Evolutionary conservation across 2,797 vertebrate genomes (phyloP).

Genomic region (Pangasius sanitwongsei): DNA sequence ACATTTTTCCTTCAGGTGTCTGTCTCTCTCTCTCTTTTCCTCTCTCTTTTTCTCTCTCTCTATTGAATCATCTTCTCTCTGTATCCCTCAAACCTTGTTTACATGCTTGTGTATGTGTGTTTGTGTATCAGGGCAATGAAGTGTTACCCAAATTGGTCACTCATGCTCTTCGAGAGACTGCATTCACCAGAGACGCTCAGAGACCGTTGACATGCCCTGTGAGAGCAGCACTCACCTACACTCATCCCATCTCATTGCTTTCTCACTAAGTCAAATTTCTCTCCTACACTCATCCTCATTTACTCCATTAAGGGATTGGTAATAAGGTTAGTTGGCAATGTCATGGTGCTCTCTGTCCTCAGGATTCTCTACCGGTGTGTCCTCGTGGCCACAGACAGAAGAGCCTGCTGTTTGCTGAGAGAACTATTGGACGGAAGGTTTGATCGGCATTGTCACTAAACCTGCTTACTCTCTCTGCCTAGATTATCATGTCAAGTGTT

Average conservation of each 20-base stretch:
- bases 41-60: background rate
- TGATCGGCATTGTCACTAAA: background rate
- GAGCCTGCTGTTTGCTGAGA: slow-evolving; percentile 19
- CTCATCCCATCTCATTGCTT: background rate
- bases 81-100: background rate
- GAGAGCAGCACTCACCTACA: slow-evolving; percentile 46
- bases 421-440: slow-evolving; percentile 62
- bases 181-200: slow-evolving; percentile 60
- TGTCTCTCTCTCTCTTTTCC: background rate
- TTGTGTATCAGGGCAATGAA: slow-evolving; percentile 58
- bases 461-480: background rate
- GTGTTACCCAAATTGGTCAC: slow-evolving; percentile 35
- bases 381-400: background rate
- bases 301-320: background rate
- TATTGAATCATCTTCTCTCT: background rate
- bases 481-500: slow-evolving; percentile 6
- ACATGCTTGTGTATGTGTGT: slow-evolving; percentile 2
- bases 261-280: background rate
- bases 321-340: background rate
- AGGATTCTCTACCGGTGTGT: slow-evolving; percentile 38
- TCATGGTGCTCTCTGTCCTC: slow-evolving; percentile 30
- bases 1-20: background rate
- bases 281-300: background rate
- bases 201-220: slow-evolving; percentile 53
- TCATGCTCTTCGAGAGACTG: slow-evolving; percentile 57